Evolutionary conservation across 1,140 invertebrate species (phyloP), one percentile per base, ranked within the genome.

Genomic region (Drosophila watanabei): DNA sequence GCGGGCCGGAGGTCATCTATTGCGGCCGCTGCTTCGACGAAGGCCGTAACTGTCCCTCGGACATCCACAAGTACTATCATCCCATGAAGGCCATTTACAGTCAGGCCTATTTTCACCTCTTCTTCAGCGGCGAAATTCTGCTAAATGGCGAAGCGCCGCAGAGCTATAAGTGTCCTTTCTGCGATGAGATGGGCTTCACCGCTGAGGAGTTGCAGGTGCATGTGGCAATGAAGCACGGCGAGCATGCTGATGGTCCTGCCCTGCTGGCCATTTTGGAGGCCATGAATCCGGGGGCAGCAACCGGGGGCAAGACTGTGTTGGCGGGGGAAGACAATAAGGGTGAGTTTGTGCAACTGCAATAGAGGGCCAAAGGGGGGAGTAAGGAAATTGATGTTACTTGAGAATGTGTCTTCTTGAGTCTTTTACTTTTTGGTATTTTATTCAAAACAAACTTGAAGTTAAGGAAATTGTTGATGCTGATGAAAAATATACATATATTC

Each of bases 41-140:
- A 33, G 64, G 54, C 35, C 72, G 68, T 18, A 73, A 77, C 14
- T n/a, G 14, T 10, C n/a, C 63, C 6, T 52, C 20, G 18, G 28
- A 57, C 9, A 39, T n/a, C 13, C 82, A 86, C 51, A 85, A 75
- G n/a, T 75, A 79, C 37, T 85, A 81, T 58, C 78, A 85, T 68
- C 78, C 82, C 51, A 85, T 85, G 82, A 65, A 73, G 51, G 82
- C 73, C 16, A 63, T 79, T 2, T 80, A 73, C 49, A 85, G 54
- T 70, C 30, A 18, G 4, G 11, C 51, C 5, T 35, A 37, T 48
- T 80, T 84, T 5, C 52, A 84, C 0, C 30, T 84, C 1, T 84
- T 48, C 28, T 80, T 84, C 8, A 16, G 24, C 43, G 81, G 80
- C 37, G 81, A 83, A 41, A 39, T 52, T 20, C 10, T 79, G 35